Conservation (phyloP, 2,888 invertebrate species). For the Pecten maximus region DNA sequence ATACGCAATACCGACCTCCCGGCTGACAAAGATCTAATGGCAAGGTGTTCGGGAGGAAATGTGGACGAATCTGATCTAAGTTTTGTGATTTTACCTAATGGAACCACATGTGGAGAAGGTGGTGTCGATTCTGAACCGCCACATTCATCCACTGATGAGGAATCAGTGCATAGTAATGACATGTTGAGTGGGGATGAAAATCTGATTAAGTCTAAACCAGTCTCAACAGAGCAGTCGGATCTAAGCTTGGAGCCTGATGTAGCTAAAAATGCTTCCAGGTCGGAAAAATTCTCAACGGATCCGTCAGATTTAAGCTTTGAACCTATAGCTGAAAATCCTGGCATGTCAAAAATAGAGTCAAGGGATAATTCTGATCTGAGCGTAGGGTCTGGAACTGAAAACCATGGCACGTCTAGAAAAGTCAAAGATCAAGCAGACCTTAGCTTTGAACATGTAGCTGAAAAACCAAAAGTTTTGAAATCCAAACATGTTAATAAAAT, state of each 20-base stretch:
- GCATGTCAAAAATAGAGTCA: too few relatives aligned
- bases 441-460: neutral
- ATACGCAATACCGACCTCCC: neutral
- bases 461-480: neutral
- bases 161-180: neutral
- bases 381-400: too few relatives aligned
- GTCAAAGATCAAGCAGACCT: too few relatives aligned
- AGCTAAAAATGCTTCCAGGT: neutral
- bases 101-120: neutral
- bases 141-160: neutral
- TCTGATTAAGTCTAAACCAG: neutral
- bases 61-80: neutral
- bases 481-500: neutral
- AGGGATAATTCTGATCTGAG: too few relatives aligned
- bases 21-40: conserved; percentile 22
- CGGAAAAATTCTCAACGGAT: too few relatives aligned
- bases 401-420: too few relatives aligned
- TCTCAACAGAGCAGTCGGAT: neutral
- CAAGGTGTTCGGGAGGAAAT: neutral
- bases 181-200: neutral
- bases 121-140: neutral
- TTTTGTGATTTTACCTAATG: neutral
- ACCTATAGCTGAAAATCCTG: neutral
- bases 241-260: neutral
- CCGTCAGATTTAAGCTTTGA: neutral